A percentile compares a stretch with the other conserved stretches of the same genome.
phyloP scores from a whole-genome alignment of 1,140 invertebrate species.

The Sarcophaga peregrina region DNA sequence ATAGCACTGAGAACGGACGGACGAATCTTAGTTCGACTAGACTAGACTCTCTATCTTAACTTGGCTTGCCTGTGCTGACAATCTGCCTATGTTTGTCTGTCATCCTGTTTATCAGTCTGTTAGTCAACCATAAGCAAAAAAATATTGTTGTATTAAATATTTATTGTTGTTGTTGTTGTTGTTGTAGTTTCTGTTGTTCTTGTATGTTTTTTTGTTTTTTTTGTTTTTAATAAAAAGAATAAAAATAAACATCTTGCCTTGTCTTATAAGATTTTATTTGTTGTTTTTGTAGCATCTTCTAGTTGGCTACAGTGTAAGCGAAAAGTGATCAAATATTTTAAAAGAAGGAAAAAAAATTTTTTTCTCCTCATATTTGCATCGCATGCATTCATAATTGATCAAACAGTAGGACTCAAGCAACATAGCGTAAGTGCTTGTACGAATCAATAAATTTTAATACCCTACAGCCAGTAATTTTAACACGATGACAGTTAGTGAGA shows the following conservation, averaged over 20 bases:
- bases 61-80: conserved; percentile 3
- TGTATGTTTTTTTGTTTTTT: neutral
- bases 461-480: too few species aligned
- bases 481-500: too few species aligned
- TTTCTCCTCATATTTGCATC: too few species aligned
- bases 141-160: neutral
- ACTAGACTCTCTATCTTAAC: neutral
- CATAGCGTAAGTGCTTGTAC: too few species aligned
- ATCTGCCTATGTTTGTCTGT: neutral
- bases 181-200: neutral
- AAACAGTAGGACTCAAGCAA: too few species aligned
- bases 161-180: conserved; percentile 20
- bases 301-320: neutral
- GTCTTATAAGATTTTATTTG: neutral
- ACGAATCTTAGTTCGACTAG: too few species aligned
- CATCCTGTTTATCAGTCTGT: neutral
- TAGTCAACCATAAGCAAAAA: neutral
- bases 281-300: neutral
- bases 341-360: too few species aligned
- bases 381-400: too few species aligned
- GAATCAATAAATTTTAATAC: too few species aligned
- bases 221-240: too few species aligned
- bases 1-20: too few species aligned
- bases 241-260: neutral
- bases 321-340: neutral